These are phyloP conservation scores for Centropristis striata DNA, from an alignment of 2,113 vertebrate species.

Conservation along the genomic window DNA sequence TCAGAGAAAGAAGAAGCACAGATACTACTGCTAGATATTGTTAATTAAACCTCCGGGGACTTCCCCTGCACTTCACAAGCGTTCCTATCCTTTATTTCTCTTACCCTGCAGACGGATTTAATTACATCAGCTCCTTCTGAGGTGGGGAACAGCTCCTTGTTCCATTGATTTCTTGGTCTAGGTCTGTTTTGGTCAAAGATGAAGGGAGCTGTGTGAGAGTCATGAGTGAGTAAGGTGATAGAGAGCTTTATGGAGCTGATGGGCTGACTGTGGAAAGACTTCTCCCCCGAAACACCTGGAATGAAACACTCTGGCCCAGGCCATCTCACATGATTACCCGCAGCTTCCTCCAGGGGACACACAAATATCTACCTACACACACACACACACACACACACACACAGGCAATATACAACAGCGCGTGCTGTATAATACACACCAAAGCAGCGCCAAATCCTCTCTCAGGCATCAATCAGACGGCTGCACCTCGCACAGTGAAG, in stretches of 20 bases:
- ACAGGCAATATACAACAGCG: slow-evolving; percentile 56
- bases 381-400: slow-evolving; percentile 27
- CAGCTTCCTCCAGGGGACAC: slow-evolving; percentile 42
- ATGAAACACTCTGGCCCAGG: slow-evolving; percentile 52
- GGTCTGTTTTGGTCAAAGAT: slow-evolving; percentile 57
- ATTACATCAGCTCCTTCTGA: slow-evolving; percentile 69
- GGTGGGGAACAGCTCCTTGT: slow-evolving; percentile 4
- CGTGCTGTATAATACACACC: slow-evolving; percentile 45
- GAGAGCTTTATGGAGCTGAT: slow-evolving; percentile 43
- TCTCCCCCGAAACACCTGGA: slow-evolving; percentile 32
- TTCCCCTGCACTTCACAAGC: slow-evolving; percentile 59
- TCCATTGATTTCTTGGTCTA: slow-evolving; percentile 60
- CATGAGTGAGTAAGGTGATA: slow-evolving; percentile 11
- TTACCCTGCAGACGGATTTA: slow-evolving; percentile 61
- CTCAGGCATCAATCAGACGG: slow-evolving; percentile 64
- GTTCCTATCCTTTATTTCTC: slow-evolving; percentile 55
- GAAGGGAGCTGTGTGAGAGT: slow-evolving; percentile 18
- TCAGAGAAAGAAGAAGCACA: slow-evolving; percentile 27
- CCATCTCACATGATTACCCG: slow-evolving; percentile 59
- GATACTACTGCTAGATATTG: slow-evolving; percentile 62
- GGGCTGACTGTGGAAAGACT: slow-evolving; percentile 27
- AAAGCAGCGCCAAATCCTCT: slow-evolving; percentile 59
- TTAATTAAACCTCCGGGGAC: slow-evolving; percentile 79
- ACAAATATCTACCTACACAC: slow-evolving; percentile 34
- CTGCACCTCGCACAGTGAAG: slow-evolving; percentile 48